Conservation (phyloP, 2,797 vertebrate species). For the Vespertilio murinus region DNA sequence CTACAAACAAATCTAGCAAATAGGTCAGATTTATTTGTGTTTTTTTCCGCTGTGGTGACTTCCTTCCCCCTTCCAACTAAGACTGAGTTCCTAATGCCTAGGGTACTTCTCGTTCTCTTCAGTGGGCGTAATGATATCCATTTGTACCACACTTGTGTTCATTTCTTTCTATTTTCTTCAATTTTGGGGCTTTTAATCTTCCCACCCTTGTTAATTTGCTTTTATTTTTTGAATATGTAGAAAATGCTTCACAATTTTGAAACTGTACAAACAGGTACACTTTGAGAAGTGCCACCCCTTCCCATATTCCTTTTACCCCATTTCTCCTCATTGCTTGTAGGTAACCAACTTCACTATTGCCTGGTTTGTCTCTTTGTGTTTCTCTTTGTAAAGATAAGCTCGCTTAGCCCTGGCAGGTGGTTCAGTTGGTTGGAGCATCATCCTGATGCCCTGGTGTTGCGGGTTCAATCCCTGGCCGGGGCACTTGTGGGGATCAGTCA, state of each 20-base stretch:
- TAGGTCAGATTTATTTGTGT: not conserved
- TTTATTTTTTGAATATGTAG: not conserved
- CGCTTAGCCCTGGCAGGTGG: not conserved
- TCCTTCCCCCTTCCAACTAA: fast-evolving
- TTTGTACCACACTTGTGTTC: not conserved
- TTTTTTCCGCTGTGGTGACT: not conserved
- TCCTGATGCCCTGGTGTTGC: not conserved
- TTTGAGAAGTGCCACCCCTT: not conserved
- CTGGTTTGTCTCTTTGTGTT: not conserved
- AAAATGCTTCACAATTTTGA: not conserved
- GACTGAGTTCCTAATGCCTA: too few species aligned
- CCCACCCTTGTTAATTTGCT: not conserved
- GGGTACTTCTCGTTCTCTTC: not conserved
- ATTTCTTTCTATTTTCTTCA: not conserved
- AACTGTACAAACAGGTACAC: not conserved
- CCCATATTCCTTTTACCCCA: not conserved
- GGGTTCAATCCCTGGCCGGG: not conserved
- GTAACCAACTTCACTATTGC: not conserved
- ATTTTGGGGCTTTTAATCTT: not conserved
- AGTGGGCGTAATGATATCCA: not conserved
- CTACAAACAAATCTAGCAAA: not conserved
- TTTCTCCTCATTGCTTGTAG: not conserved
- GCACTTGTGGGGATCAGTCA: not conserved
- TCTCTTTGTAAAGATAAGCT: not conserved
- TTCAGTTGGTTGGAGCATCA: not conserved